Evolutionary conservation across 2,888 invertebrate species (phyloP), one percentile per base, ranked within the genome.

Genomic region (Plagodis dolabraria): DNA sequence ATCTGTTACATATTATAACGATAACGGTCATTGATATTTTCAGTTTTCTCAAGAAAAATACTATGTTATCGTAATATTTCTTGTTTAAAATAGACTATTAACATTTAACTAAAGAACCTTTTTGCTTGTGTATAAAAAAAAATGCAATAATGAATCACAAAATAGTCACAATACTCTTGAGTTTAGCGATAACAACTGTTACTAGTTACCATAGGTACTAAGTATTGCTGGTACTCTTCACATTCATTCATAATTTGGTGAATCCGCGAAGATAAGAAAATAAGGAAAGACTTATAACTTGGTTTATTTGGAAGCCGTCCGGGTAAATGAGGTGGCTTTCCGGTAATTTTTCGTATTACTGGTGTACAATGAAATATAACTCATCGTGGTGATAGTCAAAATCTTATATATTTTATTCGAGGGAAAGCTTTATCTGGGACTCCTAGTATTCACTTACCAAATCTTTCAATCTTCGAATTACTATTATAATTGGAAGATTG

Each of bases 241-340:
- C 67, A 69, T 69, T 73, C 75, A 71, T 76, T 74, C 67, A 71
- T 67, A 65, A 69, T 57, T 65, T 47, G 51, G 55, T 22, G 8
- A 46, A 43, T 65, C 67, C 64, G 46, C 42, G 67, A 68, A 68
- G 65, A 64, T 69, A 62, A 66, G 40, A 50, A 57, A 63, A 60
- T 58, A 62, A 63, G 61, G 61, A 69, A 70, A 62, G 22, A n/a
- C n/a, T n/a, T n/a, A n/a, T n/a, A 47, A 8, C 22, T 7, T 35
- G 40, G 36, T 10, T n/a, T n/a, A 42, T 10, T 42, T 5, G 42
- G 42, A 42, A n/a, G n/a, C n/a, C n/a, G n/a, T n/a, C n/a, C n/a
- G n/a, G n/a, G n/a, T n/a, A n/a, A n/a, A 42, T 42, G 5, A n/a
- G 42, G 5, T 42, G n/a, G 5, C n/a, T 9, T 42, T n/a, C 42